Percentiles rank a stretch among this genome's conserved stretches.
These are phyloP conservation scores for Sinocyclocheilus anophthalmus DNA, from an alignment of 2,113 vertebrate genomes.

Conservation along the genomic window DNA sequence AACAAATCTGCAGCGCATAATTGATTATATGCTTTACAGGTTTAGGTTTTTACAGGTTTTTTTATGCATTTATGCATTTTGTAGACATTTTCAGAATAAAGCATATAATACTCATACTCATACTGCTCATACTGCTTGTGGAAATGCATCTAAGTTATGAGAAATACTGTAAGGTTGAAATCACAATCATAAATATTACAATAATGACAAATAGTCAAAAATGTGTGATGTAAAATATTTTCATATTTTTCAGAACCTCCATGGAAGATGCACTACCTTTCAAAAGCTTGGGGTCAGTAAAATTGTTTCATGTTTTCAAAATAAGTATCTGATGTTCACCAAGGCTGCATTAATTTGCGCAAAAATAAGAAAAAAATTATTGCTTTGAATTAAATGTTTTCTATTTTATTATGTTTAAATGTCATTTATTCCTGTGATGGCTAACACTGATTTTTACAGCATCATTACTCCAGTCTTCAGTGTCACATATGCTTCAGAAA, in stretches of 20 bases:
- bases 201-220: not conserved
- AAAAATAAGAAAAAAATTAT: too few relatives aligned
- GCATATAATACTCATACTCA: not conserved
- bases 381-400: too few relatives aligned
- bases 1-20: not conserved
- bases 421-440: too few relatives aligned
- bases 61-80: not conserved
- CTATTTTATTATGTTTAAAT: too few relatives aligned
- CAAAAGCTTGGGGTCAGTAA: not conserved
- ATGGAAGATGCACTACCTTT: not conserved
- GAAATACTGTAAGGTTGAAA: not conserved
- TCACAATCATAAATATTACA: not conserved
- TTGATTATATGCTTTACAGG: not conserved
- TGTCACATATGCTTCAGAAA: not conserved
- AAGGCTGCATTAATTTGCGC: not conserved
- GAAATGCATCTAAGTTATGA: not conserved
- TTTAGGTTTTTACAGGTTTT: too few relatives aligned
- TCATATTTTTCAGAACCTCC: not conserved
- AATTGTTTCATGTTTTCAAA: not conserved
- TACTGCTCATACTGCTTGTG: not conserved
- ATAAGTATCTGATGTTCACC: not conserved
- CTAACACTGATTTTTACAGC: not conserved
- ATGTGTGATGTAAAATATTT: not conserved
- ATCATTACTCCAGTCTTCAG: not conserved
- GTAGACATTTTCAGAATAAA: not conserved